Evolutionary conservation across 2,113 vertebrate species (phyloP).

Genomic region (Hipposideros armiger): DNA sequence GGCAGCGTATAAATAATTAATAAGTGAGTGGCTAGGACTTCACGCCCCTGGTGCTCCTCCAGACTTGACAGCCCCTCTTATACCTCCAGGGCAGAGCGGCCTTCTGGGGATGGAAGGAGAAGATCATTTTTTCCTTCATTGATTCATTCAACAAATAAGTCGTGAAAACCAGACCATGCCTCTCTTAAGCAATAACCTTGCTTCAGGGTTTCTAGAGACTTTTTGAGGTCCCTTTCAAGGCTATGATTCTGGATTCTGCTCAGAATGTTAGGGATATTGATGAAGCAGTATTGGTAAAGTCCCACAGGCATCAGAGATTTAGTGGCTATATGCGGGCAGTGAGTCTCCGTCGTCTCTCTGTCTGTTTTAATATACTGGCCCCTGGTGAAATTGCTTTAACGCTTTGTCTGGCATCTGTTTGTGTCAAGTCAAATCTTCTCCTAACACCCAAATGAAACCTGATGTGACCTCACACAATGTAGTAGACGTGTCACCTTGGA

Average conservation of each 20-base stretch:
- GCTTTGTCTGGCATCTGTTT: conserved; percentile 81
- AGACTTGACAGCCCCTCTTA: neutral
- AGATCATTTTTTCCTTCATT: conserved; percentile 33
- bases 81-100: neutral
- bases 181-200: conserved; percentile 54
- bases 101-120: conserved; percentile 40
- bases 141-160: conserved; percentile 60
- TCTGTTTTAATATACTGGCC: conserved; percentile 1
- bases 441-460: conserved; percentile 69
- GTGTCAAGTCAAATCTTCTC: conserved; percentile 81
- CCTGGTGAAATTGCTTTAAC: conserved; percentile 37
- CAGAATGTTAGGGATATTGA: conserved; percentile 30
- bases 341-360: neutral
- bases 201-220: conserved; percentile 26
- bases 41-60: neutral
- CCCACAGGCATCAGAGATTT: neutral
- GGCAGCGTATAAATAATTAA: conserved; percentile 70
- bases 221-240: conserved; percentile 20
- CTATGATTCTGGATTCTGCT: conserved; percentile 45
- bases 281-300: neutral
- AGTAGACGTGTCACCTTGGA: conserved; percentile 82
- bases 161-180: conserved; percentile 46
- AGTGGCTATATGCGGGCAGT: neutral
- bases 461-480: conserved; percentile 77
- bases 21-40: conserved; percentile 23